These are phyloP conservation scores for Lampris megalopsis DNA, from an alignment of 2,113 vertebrate species.

Conservation along the genomic window DNA sequence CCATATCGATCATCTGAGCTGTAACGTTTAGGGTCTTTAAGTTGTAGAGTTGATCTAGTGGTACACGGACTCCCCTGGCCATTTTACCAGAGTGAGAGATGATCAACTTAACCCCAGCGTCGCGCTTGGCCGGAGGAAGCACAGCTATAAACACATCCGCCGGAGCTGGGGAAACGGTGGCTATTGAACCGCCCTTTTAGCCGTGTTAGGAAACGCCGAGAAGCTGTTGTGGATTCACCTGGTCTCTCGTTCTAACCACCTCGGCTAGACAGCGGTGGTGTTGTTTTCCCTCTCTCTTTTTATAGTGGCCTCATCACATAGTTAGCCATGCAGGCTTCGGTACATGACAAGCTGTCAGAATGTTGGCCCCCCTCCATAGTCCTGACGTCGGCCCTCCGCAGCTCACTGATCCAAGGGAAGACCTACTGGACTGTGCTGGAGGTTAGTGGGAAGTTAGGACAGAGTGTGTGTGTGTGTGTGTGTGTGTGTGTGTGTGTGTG, in stretches of 20 bases:
- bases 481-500: slow-evolving; percentile 14
- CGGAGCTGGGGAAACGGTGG: slow-evolving; percentile 68
- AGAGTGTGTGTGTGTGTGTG: slow-evolving; percentile 27
- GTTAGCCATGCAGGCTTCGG: slow-evolving; percentile 66
- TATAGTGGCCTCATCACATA: slow-evolving; percentile 67
- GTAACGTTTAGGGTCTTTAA: slow-evolving; percentile 85
- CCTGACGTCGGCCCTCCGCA: slow-evolving; percentile 78
- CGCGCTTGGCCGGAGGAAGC: slow-evolving; percentile 73
- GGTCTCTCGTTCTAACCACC: slow-evolving; percentile 55
- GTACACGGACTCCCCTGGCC: slow-evolving; percentile 80
- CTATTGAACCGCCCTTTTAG: slow-evolving; percentile 71
- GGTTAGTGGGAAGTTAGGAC: slow-evolving; percentile 42
- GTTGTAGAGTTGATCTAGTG: slow-evolving; percentile 85
- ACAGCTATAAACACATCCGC: slow-evolving; percentile 73
- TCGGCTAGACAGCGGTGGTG: slow-evolving; percentile 8
- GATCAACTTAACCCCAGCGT: slow-evolving; percentile 80
- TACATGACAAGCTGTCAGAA: slow-evolving; percentile 75
- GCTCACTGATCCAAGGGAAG: slow-evolving; percentile 69
- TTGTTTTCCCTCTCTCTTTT: slow-evolving; percentile 41
- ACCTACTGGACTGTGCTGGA: slow-evolving; percentile 58
- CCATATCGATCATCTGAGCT: slow-evolving; percentile 83
- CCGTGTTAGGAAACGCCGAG: slow-evolving; percentile 51
- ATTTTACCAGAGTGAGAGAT: slow-evolving; percentile 82
- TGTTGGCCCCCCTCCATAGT: slow-evolving; percentile 64
- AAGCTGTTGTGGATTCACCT: slow-evolving; percentile 54